Conservation (phyloP, 1,140 invertebrate species). For the Drosophila obscura region DNA sequence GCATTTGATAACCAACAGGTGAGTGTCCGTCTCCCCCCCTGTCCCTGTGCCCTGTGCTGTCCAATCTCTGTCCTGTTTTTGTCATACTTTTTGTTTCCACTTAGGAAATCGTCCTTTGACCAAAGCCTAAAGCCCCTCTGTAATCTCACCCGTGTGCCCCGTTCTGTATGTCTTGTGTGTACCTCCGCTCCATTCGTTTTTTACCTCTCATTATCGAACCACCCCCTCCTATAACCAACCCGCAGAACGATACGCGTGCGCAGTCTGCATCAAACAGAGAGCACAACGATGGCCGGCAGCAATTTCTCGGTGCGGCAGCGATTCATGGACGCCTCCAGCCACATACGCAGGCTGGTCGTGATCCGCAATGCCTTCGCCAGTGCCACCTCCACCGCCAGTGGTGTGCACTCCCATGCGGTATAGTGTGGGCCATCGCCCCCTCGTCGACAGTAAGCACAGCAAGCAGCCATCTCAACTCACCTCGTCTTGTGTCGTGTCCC, state of each 20-base stretch:
- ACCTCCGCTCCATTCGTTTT: conserved; percentile 7
- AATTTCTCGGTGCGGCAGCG: conserved; percentile 69
- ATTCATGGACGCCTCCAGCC: conserved; percentile 75
- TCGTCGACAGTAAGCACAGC: conserved; percentile 26
- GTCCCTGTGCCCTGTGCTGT: background rate
- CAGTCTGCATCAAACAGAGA: conserved; percentile 76
- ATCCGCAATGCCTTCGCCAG: conserved; percentile 76
- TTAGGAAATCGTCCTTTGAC: background rate
- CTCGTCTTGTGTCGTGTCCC: too few species aligned
- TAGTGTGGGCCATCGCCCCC: background rate
- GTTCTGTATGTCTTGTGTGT: conserved; percentile 19
- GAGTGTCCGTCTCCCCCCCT: conserved; percentile 30
- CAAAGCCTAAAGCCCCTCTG: too few species aligned
- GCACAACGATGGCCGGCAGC: conserved; percentile 58
- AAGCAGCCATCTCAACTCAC: too few species aligned
- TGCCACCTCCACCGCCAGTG: conserved; percentile 45
- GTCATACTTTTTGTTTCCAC: conserved; percentile 5
- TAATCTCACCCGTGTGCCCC: background rate
- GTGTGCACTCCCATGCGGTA: conserved; percentile 68
- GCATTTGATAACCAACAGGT: conserved; percentile 85
- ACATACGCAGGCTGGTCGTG: conserved; percentile 74
- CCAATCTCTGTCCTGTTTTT: background rate
- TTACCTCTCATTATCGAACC: conserved; percentile 5
- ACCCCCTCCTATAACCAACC: conserved; percentile 18
- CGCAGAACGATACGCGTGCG: conserved; percentile 73